Percentiles rank a stretch among this genome's conserved stretches.
phyloP scores from a whole-genome alignment of 2,888 invertebrate species.

The Athalia cordata region DNA sequence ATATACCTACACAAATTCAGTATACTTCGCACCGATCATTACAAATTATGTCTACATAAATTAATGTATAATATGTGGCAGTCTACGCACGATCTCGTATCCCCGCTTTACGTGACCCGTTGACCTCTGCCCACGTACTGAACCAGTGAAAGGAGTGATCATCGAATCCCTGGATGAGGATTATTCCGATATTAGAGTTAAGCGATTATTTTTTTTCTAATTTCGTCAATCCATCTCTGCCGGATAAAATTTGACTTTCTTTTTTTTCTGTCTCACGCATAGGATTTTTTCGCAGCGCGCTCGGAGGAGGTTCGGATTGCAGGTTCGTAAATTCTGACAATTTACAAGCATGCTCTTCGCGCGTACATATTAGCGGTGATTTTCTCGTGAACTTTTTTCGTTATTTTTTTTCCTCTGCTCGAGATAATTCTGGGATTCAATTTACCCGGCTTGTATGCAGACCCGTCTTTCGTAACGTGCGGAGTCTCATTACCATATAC shows the following conservation, averaged over 20 bases:
- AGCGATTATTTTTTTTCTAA: neutral
- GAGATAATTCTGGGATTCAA: conserved; percentile 2
- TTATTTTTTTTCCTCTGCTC: neutral
- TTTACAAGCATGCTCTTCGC: conserved; percentile 24
- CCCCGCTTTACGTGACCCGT: neutral
- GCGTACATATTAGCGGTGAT: neutral
- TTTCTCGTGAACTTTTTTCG: neutral
- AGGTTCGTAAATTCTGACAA: conserved; percentile 13
- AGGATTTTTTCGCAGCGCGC: neutral
- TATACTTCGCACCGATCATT: no score
- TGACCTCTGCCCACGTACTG: neutral
- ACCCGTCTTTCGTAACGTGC: conserved; percentile 10
- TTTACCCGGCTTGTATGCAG: conserved; percentile 12
- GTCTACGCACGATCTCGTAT: no score
- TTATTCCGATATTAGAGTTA: no score
- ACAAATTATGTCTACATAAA: no score
- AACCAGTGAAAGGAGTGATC: neutral
- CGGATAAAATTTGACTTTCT: neutral
- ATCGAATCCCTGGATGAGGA: neutral
- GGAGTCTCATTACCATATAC: conserved; percentile 26
- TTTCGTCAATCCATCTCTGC: neutral
- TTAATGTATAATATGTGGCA: no score
- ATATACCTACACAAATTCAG: no score
- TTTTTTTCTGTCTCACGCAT: neutral
- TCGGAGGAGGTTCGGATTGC: neutral